Evolutionary conservation across 2,888 invertebrate species (phyloP).

Genomic region (Thera obeliscata): DNA sequence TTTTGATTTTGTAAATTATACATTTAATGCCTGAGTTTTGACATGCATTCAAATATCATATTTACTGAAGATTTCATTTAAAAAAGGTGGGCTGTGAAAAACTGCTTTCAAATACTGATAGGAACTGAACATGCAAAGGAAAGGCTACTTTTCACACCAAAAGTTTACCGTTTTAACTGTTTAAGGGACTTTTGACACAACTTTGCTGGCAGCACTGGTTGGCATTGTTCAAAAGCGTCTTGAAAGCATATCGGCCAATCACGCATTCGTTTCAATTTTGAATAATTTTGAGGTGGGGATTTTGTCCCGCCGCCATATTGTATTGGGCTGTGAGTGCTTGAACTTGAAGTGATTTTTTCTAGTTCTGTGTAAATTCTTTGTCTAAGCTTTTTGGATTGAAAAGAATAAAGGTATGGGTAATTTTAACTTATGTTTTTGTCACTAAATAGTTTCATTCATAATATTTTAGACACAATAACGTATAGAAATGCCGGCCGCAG

Average conservation of each 20-base stretch:
- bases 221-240: conserved; percentile 65
- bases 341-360: conserved; percentile 75
- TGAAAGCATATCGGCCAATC: conserved; percentile 65
- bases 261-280: conserved; percentile 69
- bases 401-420: conserved; percentile 69
- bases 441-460: conserved; percentile 45
- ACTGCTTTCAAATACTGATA: too few relatives aligned
- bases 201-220: too few relatives aligned
- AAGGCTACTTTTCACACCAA: too few relatives aligned
- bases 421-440: conserved; percentile 72
- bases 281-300: conserved; percentile 81
- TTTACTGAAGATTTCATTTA: too few relatives aligned
- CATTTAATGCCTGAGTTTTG: too few relatives aligned
- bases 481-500: conserved; percentile 52
- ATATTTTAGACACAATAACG: conserved; percentile 15
- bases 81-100: too few relatives aligned
- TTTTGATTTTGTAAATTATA: too few relatives aligned
- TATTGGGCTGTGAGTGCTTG: conserved; percentile 80
- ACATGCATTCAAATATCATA: too few relatives aligned
- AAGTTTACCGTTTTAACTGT: too few relatives aligned
- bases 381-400: conserved; percentile 73
- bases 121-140: too few relatives aligned
- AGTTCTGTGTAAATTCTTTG: conserved; percentile 75
- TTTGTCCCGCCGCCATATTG: conserved; percentile 82
- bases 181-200: too few relatives aligned